These are phyloP conservation scores for Gadus chalcogrammus DNA, from an alignment of 2,113 vertebrate species.

Conservation along the genomic window DNA sequence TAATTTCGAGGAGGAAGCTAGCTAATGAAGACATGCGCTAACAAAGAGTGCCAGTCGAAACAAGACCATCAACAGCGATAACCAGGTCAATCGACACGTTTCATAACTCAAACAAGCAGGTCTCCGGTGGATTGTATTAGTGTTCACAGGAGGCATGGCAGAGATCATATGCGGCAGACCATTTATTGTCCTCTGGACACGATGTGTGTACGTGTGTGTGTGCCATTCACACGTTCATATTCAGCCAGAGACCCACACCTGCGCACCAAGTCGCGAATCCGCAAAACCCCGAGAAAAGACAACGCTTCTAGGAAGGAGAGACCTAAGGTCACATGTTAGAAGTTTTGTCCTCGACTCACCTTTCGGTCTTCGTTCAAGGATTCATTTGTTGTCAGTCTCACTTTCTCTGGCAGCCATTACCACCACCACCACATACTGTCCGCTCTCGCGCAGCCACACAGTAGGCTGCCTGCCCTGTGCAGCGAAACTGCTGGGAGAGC, in stretches of 20 bases:
- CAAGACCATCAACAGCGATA: background rate
- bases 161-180: constrained; percentile 33
- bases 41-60: constrained; percentile 51
- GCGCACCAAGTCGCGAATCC: constrained; percentile 20
- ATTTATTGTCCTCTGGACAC: constrained; percentile 40
- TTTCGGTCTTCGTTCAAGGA: constrained; percentile 35
- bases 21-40: constrained; percentile 58
- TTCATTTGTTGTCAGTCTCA: constrained; percentile 61
- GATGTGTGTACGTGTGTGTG: constrained; percentile 16
- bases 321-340: background rate
- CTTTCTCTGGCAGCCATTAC: constrained; percentile 69
- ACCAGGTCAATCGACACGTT: background rate
- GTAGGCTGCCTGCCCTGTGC: no score
- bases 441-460: constrained; percentile 32
- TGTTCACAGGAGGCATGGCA: background rate
- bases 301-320: background rate
- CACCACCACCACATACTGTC: constrained; percentile 45
- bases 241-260: constrained; percentile 29
- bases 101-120: background rate
- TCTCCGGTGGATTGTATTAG: fast-evolving
- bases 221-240: background rate
- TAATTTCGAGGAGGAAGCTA: constrained; percentile 38
- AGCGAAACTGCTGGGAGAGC: background rate
- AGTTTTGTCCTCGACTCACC: constrained; percentile 47
- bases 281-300: constrained; percentile 28